Evolutionary conservation across 2,113 vertebrate species (phyloP).

Genomic region (Microcebus lehilahytsara): DNA sequence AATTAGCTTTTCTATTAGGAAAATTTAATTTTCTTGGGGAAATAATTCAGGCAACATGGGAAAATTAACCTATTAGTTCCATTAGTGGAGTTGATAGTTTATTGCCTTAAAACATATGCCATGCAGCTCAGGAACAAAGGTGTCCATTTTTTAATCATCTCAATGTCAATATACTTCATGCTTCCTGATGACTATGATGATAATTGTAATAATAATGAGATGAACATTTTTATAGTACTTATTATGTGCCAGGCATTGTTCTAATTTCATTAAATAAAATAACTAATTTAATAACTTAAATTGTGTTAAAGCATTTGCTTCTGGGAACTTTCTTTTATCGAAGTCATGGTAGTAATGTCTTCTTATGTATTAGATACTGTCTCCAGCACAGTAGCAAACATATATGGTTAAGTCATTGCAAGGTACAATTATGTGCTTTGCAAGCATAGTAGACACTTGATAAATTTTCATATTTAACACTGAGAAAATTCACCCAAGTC

Average conservation of each 20-base stretch:
- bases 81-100: constrained; percentile 53
- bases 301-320: constrained; percentile 46
- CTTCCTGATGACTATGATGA: background rate
- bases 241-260: constrained; percentile 31
- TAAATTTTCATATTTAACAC: background rate
- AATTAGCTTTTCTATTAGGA: constrained; percentile 76
- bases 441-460: background rate
- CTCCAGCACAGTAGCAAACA: background rate
- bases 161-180: constrained; percentile 23
- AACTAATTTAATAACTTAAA: constrained; percentile 53
- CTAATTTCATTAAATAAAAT: constrained; percentile 58
- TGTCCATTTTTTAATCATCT: constrained; percentile 60
- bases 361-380: background rate
- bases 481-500: background rate
- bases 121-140: constrained; percentile 41
- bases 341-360: background rate
- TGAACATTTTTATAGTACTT: constrained; percentile 42
- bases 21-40: constrained; percentile 73
- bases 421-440: background rate
- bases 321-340: constrained; percentile 33
- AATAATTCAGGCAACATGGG: constrained; percentile 60
- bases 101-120: constrained; percentile 64
- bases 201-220: constrained; percentile 63
- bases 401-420: background rate
- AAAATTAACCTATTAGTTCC: constrained; percentile 72